Evolutionary conservation across 2,888 invertebrate species (phyloP), one percentile per base, ranked within the genome.

Genomic region (Pandemis heparana): DNA sequence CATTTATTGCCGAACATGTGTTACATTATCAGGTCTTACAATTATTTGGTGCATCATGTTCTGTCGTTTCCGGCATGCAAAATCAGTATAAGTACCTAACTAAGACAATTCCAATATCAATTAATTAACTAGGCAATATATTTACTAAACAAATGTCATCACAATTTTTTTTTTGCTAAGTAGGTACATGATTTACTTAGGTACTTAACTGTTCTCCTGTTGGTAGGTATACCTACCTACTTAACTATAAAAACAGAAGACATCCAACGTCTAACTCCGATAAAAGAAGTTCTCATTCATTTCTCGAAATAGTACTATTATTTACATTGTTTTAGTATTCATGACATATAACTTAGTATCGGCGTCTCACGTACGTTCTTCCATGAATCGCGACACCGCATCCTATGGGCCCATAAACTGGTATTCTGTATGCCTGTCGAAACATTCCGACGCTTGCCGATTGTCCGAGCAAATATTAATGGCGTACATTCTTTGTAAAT

Each of bases 391-490:
- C 73, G 53, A 46, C 69, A 60, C 68, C 23, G 41, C 63, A 74
- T 70, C 70, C 64, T 70, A 74, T 74, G 70, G 74, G 63, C 73
- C 76, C 78, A 78, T 79, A 81, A 79, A 75, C 14, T 72, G 68
- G 59, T 38, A 48, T 72, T 85, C 84, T 80, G 82, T 85, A 85
- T 86, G 85, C 69, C 59, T 51, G 69, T 64, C 73, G 63, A 60
- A 71, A 64, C 69, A 69, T 59, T 61, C 66, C 62, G 46, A 51
- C 61, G 43, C 69, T 48, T 51, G 53, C 39, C 69, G 70, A 73
- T 70, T 74, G 74, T 74, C 65, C 65, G 18, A 16, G 70, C 68
- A 70, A 74, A 69, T 51, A 70, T 69, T 74, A 74, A 74, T 65
- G 64, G 64, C 64, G 43, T 18, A 59, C 64, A 74, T 74, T 74